Percentiles rank a stretch among this genome's conserved stretches.
Conservation (phyloP, 2,113 vertebrate genomes). For the Haemorhous mexicanus region DNA sequence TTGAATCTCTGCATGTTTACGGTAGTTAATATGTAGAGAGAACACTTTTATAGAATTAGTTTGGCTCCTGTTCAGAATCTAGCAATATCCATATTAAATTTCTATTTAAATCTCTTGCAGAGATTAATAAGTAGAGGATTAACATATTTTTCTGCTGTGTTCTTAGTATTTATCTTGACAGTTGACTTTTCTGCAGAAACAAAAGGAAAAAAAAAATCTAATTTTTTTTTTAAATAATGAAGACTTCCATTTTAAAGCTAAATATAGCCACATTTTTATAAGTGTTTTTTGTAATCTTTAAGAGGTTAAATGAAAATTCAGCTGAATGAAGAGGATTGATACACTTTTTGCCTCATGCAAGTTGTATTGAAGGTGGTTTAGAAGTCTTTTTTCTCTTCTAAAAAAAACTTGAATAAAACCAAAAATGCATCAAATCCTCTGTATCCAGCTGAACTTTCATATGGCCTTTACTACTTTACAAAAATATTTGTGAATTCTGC, state of each 20-base stretch:
- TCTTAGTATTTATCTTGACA: constrained; percentile 61
- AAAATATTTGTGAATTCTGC: not conserved
- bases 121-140: constrained; percentile 71
- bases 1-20: constrained; percentile 59
- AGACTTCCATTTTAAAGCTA: not conserved
- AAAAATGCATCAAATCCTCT: not conserved
- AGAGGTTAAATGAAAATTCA: not conserved
- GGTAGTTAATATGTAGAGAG: constrained; percentile 72
- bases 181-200: constrained; percentile 18
- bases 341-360: not conserved
- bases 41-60: constrained; percentile 74
- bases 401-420: not conserved
- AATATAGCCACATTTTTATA: not conserved
- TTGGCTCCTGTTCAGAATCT: constrained; percentile 72
- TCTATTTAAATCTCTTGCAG: constrained; percentile 57
- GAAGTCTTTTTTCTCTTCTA: not conserved
- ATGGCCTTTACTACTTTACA: not conserved
- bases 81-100: constrained; percentile 75
- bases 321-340: not conserved
- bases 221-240: not conserved
- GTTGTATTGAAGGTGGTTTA: not conserved
- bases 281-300: not conserved
- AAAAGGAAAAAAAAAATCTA: not conserved
- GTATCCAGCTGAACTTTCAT: not conserved
- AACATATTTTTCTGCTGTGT: constrained; percentile 63